Percentiles rank a stretch among this genome's conserved stretches.
Conservation (phyloP, 2,888 invertebrate genomes). For the Caenorhabditis sp. region DNA sequence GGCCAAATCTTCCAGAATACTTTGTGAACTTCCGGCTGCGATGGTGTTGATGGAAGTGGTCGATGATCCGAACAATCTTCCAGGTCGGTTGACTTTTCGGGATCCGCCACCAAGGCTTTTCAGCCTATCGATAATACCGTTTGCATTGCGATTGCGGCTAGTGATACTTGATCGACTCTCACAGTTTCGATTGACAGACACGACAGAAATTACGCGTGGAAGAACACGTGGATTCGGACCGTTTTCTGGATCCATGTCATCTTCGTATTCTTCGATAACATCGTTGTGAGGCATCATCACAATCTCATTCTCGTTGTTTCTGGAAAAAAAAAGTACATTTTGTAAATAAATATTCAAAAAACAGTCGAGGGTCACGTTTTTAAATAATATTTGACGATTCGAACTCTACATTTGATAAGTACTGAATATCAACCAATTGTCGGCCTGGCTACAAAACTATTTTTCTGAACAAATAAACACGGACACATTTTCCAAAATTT, state of each 20-base stretch:
- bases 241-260: constrained; percentile 35
- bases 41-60: constrained; percentile 27
- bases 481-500: too few relatives aligned
- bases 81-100: constrained; percentile 38
- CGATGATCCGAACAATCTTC: constrained; percentile 31
- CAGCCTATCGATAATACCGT: constrained; percentile 30
- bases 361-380: too few relatives aligned
- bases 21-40: constrained; percentile 22
- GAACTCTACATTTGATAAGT: too few relatives aligned
- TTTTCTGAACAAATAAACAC: too few relatives aligned
- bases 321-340: constrained; percentile 6
- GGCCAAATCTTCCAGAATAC: constrained; percentile 39
- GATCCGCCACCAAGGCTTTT: constrained; percentile 35
- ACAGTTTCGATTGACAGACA: constrained; percentile 50
- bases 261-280: constrained; percentile 28
- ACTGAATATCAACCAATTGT: too few relatives aligned
- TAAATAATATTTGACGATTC: too few relatives aligned
- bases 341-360: too few relatives aligned
- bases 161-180: constrained; percentile 44
- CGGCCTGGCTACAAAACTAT: too few relatives aligned
- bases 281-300: constrained; percentile 46
- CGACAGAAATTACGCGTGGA: constrained; percentile 43
- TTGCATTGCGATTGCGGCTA: constrained; percentile 16
- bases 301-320: constrained; percentile 36
- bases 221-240: constrained; percentile 15